Percentiles rank a stretch among this genome's conserved stretches.
Evolutionary conservation across 2,113 vertebrate species (phyloP).

Genomic region (Cheilinus undulatus): DNA sequence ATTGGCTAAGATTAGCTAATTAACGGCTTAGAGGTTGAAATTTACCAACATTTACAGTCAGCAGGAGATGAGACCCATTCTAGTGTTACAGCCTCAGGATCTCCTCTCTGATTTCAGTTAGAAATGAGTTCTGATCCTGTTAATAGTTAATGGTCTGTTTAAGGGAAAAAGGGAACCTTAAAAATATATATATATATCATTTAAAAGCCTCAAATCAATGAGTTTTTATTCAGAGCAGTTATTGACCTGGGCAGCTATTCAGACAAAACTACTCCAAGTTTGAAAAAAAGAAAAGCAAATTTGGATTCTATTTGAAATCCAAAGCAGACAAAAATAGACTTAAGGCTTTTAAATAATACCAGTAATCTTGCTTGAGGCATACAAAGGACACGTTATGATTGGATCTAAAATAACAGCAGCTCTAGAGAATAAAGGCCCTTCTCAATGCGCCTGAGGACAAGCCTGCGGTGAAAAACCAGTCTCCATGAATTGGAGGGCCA

Average conservation of each 20-base stretch:
- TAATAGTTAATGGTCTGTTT: no score
- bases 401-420: constrained; percentile 27
- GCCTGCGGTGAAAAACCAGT: constrained; percentile 43
- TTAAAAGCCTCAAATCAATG: not conserved
- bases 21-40: no score
- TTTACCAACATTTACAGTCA: no score
- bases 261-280: not conserved
- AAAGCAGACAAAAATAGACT: not conserved
- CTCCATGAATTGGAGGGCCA: constrained; percentile 29
- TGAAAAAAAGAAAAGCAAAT: not conserved
- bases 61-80: not conserved
- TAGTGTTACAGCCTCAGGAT: not conserved
- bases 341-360: constrained; percentile 3
- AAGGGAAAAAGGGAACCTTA: no score
- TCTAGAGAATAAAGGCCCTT: constrained; percentile 44
- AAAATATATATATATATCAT: no score
- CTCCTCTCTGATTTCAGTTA: not conserved
- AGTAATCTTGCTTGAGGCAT: constrained; percentile 10
- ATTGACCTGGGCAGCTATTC: constrained; percentile 1
- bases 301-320: not conserved
- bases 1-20: no score
- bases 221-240: not conserved
- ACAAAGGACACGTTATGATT: constrained; percentile 30
- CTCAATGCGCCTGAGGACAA: constrained; percentile 35
- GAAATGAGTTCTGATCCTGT: no score